Percentiles rank a stretch among this genome's conserved stretches.
phyloP scores from a whole-genome alignment of 1,140 invertebrate genomes.

The Mesaphorura yosii region DNA sequence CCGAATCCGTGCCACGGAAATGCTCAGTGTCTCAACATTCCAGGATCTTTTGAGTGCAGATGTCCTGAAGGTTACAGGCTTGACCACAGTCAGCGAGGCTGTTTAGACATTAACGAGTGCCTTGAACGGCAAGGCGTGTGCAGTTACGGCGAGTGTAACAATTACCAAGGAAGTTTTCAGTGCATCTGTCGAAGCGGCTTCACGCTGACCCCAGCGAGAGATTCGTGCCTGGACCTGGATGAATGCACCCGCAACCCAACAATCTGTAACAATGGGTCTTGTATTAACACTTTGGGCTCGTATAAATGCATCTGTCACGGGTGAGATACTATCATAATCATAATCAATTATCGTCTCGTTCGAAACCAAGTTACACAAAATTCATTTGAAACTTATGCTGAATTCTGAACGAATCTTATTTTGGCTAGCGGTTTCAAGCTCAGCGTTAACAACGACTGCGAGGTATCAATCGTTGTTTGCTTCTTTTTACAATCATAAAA shows the following conservation, averaged over 20 bases:
- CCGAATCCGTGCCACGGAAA: slow-evolving; percentile 60
- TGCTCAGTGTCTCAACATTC: slow-evolving; percentile 63
- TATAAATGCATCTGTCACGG: slow-evolving; percentile 64
- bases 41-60: slow-evolving; percentile 55
- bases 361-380: too few species aligned
- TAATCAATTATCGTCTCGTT: too few species aligned
- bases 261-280: slow-evolving; percentile 47
- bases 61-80: slow-evolving; percentile 50
- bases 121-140: slow-evolving; percentile 54
- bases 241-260: slow-evolving; percentile 52
- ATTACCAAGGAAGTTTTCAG: slow-evolving; percentile 59
- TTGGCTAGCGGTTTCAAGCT: slow-evolving; percentile 38
- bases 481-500: not conserved
- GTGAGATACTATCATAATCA: too few species aligned
- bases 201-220: slow-evolving; percentile 44
- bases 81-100: slow-evolving; percentile 48
- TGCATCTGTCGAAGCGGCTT: slow-evolving; percentile 50
- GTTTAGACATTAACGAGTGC: slow-evolving; percentile 46
- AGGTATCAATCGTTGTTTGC: slow-evolving; percentile 36
- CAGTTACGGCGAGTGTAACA: slow-evolving; percentile 55
- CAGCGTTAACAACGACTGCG: slow-evolving; percentile 56
- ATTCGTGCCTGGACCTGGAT: slow-evolving; percentile 61
- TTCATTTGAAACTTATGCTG: too few species aligned
- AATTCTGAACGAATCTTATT: not conserved
- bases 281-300: slow-evolving; percentile 60